Base-by-base conservation (phyloP, 2,797 vertebrate genomes). In the Spea hammondii region DNA sequence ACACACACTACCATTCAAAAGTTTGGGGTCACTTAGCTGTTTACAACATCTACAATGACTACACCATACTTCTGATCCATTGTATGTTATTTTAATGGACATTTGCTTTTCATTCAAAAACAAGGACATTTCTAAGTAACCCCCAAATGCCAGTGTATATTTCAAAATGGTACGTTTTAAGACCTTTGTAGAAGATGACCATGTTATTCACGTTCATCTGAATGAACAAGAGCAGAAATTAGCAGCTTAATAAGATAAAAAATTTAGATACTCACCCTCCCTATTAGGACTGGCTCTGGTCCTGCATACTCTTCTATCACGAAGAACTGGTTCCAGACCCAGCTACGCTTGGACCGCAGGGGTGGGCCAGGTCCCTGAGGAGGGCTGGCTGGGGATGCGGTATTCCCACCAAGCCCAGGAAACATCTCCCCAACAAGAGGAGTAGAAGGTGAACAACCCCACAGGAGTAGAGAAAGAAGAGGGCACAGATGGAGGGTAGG, bases 281-380 rank as follows among this genome's bases (percentile, higher is more conserved):
- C 95, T 46, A 97, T 96, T 83, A 96, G 94, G 80, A 96, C 95
- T 0, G 96, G 96, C 87, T 96, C 96, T 1, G 96, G 95, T 8
- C 95, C 96, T 0, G 94, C 91, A 32, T 97, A 97, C 76, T 97
- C 96, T 87, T 97, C 95, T 3, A 97, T 96, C 84, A 97, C 95
- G 80, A 97, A 97, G 87, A 97, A 97, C 90, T 97, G 96, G 88
- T 97, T 97, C 96, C 96, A 97, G 85, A 97, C 96, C 96, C 96
- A 97, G 87, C 96, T 96, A 83, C 96, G 93, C 69, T 95, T 91
- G 83, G 93, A 93, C 70, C 96, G 91, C 13, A 92, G 92, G 65
- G 94, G 92, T 1, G 91, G 88, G 60, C 91, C 89, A 3, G 69
- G 89, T 67, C 70, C 91, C 64, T 82, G 84, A 70, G 84, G 86